These are phyloP conservation scores for Andrena bucephala DNA, from an alignment of 2,888 invertebrate species.

Conservation along the genomic window DNA sequence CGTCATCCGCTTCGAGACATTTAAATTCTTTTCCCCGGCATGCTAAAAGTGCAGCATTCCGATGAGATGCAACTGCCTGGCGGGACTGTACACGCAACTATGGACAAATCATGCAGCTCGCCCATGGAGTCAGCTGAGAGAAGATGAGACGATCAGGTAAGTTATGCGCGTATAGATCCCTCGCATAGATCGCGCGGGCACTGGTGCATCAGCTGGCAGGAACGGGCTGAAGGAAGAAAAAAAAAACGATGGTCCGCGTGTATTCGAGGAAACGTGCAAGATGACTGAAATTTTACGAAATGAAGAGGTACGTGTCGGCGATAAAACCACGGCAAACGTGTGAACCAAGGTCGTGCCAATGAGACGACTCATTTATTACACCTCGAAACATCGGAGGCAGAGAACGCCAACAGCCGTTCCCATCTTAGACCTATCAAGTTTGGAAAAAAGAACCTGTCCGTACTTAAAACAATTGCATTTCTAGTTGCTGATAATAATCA, in stretches of 20 bases:
- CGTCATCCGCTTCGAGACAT: constrained; percentile 35
- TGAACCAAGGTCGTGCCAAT: not conserved
- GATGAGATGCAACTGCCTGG: constrained; percentile 50
- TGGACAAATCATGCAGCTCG: constrained; percentile 60
- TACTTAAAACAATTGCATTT: too few relatives aligned
- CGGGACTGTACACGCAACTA: constrained; percentile 58
- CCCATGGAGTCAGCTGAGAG: constrained; percentile 58
- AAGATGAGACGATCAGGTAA: constrained; percentile 61
- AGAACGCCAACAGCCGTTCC: not conserved
- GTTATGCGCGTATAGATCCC: constrained; percentile 42
- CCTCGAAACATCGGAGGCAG: not conserved
- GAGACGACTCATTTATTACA: not conserved
- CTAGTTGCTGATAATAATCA: too few relatives aligned
- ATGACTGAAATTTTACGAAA: constrained; percentile 18
- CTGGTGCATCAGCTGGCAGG: constrained; percentile 1
- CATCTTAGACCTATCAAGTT: not conserved
- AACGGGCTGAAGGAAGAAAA: constrained; percentile 20
- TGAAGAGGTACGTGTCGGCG: not conserved
- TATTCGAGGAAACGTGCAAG: constrained; percentile 6
- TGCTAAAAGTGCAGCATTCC: constrained; percentile 67
- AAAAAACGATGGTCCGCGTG: not conserved
- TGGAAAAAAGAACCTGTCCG: too few relatives aligned
- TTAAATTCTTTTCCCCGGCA: constrained; percentile 44
- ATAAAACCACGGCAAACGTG: not conserved
- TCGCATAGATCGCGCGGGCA: constrained; percentile 15